These are phyloP conservation scores for Etheostoma nigrum DNA, from an alignment of 2,797 vertebrate genomes.

Conservation along the genomic window DNA sequence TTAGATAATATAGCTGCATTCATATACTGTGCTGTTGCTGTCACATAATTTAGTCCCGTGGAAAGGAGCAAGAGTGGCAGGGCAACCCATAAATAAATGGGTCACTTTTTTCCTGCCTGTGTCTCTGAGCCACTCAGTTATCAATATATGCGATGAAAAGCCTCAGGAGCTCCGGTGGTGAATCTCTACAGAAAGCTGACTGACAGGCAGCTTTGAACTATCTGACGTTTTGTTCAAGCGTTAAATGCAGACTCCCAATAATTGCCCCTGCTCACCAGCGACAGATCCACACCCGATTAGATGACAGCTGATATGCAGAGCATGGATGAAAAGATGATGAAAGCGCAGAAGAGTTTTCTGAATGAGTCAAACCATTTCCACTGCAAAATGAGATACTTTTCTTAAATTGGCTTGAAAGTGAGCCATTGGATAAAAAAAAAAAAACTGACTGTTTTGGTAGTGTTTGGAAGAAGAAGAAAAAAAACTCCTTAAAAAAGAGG, in stretches of 20 bases:
- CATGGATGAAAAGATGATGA: constrained; percentile 70
- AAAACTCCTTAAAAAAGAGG: constrained; percentile 36
- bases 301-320: constrained; percentile 76
- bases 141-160: constrained; percentile 58
- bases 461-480: constrained; percentile 42
- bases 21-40: background rate
- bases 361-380: constrained; percentile 62
- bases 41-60: constrained; percentile 21
- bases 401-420: constrained; percentile 68
- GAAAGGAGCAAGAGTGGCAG: constrained; percentile 37
- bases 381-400: constrained; percentile 62
- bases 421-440: constrained; percentile 48
- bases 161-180: constrained; percentile 51
- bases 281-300: constrained; percentile 69
- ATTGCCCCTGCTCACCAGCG: constrained; percentile 74
- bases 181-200: constrained; percentile 67
- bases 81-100: constrained; percentile 58
- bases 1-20: background rate
- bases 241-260: constrained; percentile 74
- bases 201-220: constrained; percentile 78
- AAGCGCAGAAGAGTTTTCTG: constrained; percentile 52
- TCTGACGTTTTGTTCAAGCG: constrained; percentile 76
- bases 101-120: constrained; percentile 48
- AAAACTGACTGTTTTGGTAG: constrained; percentile 55
- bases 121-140: constrained; percentile 56